phyloP scores from a whole-genome alignment of 2,888 invertebrate species.

The Diploptera punctata region DNA sequence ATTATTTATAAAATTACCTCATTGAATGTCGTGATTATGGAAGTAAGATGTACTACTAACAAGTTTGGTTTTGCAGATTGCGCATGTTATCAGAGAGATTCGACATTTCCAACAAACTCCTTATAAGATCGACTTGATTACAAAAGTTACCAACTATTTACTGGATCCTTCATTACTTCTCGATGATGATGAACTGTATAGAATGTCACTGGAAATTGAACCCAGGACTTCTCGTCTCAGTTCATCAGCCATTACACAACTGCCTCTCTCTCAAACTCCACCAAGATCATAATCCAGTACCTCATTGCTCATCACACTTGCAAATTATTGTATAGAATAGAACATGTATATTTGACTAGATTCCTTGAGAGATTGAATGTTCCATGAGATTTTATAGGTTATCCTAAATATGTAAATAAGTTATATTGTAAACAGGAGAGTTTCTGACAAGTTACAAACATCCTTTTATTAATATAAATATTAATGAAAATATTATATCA shows the following conservation, averaged over 20 bases:
- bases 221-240: conserved; percentile 71
- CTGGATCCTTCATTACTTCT: conserved; percentile 79
- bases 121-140: conserved; percentile 87
- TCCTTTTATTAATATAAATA: no score
- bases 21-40: neutral
- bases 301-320: neutral
- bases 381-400: neutral
- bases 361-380: neutral
- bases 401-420: neutral
- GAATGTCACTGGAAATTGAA: conserved; percentile 82
- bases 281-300: conserved; percentile 31
- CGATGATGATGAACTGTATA: conserved; percentile 82
- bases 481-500: no score
- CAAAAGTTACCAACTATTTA: conserved; percentile 79
- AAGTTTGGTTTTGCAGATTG: conserved; percentile 71
- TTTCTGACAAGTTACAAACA: no score
- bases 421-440: neutral
- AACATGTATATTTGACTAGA: neutral
- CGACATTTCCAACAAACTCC: conserved; percentile 90
- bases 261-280: conserved; percentile 33
- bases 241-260: conserved; percentile 33
- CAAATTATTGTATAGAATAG: neutral
- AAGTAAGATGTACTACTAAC: neutral
- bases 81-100: conserved; percentile 91
- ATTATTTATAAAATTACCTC: no score